Conservation (phyloP, 23 tunicate genomes). For the Botrylloides violaceus region DNA sequence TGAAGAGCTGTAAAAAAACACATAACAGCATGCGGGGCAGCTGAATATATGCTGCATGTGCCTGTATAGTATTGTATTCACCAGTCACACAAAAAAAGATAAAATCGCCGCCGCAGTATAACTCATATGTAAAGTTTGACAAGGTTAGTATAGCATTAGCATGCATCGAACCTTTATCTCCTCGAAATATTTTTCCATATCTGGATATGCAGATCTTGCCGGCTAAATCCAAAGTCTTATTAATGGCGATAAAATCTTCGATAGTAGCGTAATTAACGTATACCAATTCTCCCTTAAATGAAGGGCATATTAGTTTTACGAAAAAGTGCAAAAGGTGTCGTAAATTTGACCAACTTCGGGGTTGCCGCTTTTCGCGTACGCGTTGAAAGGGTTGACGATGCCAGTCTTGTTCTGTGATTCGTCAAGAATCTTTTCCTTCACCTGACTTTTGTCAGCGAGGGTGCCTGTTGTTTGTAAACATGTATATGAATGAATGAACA, state of each 20-base stretch:
- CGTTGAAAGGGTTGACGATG: constrained; percentile 87
- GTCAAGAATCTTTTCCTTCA: constrained; percentile 32
- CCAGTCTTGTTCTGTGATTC: constrained; percentile 63
- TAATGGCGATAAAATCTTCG: constrained; percentile 59
- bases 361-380: constrained; percentile 50
- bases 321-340: too few species aligned
- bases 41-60: too few species aligned
- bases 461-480: background rate
- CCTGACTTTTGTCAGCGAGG: constrained; percentile 16
- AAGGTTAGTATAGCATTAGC: too few species aligned
- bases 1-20: constrained; percentile 33
- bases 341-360: constrained; percentile 40
- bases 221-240: constrained; percentile 17
- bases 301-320: background rate
- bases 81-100: too few species aligned
- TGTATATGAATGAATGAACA: too few species aligned
- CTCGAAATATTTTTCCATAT: constrained; percentile 81
- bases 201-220: constrained; percentile 78
- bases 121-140: too few species aligned
- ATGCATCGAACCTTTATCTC: constrained; percentile 62
- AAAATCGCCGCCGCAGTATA: too few species aligned
- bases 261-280: constrained; percentile 71
- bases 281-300: constrained; percentile 51
- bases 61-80: too few species aligned
- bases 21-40: too few species aligned